Conservation (phyloP, 2,888 invertebrate species). For the Standfussiana lucernea region DNA sequence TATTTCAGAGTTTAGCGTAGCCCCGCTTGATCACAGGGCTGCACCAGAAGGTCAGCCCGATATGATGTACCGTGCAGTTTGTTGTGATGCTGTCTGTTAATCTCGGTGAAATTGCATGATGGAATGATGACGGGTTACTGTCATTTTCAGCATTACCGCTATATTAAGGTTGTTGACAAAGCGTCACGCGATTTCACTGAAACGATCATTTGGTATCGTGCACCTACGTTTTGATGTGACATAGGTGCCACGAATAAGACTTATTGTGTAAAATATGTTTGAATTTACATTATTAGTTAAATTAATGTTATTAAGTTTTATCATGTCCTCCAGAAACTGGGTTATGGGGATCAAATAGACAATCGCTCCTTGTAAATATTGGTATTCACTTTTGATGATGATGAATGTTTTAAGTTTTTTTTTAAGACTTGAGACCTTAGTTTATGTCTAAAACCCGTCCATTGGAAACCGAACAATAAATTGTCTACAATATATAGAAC, state of each 20-base stretch:
- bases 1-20: conserved; percentile 79
- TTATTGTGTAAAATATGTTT: background rate
- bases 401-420: background rate
- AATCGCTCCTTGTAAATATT: background rate
- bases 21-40: conserved; percentile 68
- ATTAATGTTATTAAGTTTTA: background rate
- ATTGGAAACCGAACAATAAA: conserved; percentile 13
- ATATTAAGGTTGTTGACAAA: background rate
- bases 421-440: no score
- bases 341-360: background rate
- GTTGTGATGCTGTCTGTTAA: conserved; percentile 18
- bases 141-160: background rate
- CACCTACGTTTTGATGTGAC: background rate
- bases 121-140: conserved; percentile 19
- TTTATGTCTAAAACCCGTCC: background rate
- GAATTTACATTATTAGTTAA: background rate
- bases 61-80: conserved; percentile 27
- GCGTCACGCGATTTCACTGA: background rate
- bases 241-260: background rate
- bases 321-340: no score
- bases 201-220: background rate
- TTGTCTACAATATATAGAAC: conserved; percentile 6
- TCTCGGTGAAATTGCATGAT: background rate
- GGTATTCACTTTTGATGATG: background rate
- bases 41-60: conserved; percentile 44